phyloP scores from a whole-genome alignment of 2,888 invertebrate genomes.

The Carpatolechia fugitivella region DNA sequence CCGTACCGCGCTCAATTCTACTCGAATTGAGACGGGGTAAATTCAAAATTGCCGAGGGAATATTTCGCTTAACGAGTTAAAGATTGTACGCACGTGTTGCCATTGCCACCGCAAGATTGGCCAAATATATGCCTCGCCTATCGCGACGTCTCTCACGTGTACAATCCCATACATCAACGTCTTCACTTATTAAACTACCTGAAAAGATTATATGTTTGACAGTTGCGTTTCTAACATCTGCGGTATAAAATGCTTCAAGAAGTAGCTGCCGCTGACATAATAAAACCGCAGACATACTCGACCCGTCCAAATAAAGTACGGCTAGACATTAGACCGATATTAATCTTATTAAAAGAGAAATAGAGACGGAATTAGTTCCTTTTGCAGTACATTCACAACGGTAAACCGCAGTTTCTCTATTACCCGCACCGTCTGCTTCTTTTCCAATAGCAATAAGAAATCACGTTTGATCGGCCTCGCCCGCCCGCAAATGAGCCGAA shows the following conservation, averaged over 20 bases:
- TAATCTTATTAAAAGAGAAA: conserved; percentile 46
- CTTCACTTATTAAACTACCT: conserved; percentile 61
- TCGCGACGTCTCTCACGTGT: conserved; percentile 32
- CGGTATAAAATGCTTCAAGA: not conserved
- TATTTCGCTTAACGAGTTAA: conserved; percentile 65
- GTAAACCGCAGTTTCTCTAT: conserved; percentile 51
- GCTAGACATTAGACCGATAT: conserved; percentile 29
- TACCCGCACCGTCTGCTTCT: conserved; percentile 46
- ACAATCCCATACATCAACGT: conserved; percentile 63
- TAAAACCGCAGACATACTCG: conserved; percentile 3
- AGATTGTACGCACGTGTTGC: conserved; percentile 68
- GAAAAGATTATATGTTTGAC: conserved; percentile 57
- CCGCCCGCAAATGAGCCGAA: conserved; percentile 72
- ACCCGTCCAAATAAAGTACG: conserved; percentile 19
- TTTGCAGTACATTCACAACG: conserved; percentile 35
- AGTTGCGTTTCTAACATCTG: conserved; percentile 37
- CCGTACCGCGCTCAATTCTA: conserved; percentile 40
- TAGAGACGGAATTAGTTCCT: conserved; percentile 46
- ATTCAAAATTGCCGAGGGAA: conserved; percentile 63
- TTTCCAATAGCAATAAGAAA: conserved; percentile 65
- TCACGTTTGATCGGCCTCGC: conserved; percentile 59
- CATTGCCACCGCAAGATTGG: conserved; percentile 54
- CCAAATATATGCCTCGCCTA: conserved; percentile 41
- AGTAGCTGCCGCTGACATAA: conserved; percentile 7
- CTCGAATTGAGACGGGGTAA: conserved; percentile 56